Conservation (phyloP, 2,888 invertebrate genomes). For the Caenorhabditis becei region DNA sequence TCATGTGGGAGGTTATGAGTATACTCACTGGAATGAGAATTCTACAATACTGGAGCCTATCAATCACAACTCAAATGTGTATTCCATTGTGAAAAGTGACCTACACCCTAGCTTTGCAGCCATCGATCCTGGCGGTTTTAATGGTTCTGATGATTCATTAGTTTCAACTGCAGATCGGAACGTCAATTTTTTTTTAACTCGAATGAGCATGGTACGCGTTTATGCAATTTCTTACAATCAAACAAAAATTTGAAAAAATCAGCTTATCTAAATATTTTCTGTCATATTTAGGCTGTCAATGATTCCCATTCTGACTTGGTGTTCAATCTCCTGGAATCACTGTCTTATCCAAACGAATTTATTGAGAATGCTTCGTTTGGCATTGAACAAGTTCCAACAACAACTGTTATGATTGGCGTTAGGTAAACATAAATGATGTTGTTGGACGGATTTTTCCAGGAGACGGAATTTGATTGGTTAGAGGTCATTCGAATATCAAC, state of each 20-base stretch:
- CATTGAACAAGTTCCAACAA: constrained; percentile 67
- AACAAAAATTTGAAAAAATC: too few relatives aligned
- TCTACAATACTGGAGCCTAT: constrained; percentile 70
- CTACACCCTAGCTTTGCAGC: not conserved
- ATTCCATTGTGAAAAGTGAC: not conserved
- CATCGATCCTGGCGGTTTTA: not conserved
- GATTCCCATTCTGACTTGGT: too few relatives aligned
- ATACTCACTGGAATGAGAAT: constrained; percentile 71
- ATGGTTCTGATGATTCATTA: constrained; percentile 10
- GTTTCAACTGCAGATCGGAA: constrained; percentile 36
- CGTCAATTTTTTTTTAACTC: constrained; percentile 19
- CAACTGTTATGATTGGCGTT: constrained; percentile 49
- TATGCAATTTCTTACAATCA: too few relatives aligned
- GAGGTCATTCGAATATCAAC: constrained; percentile 77
- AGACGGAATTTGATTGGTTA: constrained; percentile 71
- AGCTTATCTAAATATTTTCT: too few relatives aligned
- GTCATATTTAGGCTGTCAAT: too few relatives aligned
- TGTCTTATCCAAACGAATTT: not conserved
- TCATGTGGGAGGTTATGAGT: constrained; percentile 74
- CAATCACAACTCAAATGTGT: constrained; percentile 31
- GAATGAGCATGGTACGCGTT: too few relatives aligned
- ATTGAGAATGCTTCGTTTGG: constrained; percentile 62
- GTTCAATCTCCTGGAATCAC: not conserved
- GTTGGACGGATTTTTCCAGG: constrained; percentile 32
- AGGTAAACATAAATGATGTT: not conserved